Conservation (phyloP, 2,113 vertebrate species). For the Charina bottae region DNA sequence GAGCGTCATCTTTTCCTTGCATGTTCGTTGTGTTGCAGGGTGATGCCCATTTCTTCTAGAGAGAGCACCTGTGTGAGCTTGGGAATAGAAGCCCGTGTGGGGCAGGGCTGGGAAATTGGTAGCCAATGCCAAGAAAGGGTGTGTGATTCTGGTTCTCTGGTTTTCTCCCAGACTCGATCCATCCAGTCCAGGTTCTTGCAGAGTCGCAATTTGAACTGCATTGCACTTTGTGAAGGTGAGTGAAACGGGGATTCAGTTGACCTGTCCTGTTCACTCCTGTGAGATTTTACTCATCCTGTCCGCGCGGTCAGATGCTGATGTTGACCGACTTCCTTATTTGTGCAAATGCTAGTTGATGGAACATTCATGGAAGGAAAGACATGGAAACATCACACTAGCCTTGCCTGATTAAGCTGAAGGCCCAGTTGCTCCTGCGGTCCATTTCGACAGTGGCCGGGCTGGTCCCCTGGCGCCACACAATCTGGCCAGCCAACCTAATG, state of each 20-base stretch:
- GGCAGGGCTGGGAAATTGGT: background rate
- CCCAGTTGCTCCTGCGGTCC: background rate
- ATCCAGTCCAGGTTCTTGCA: slow-evolving; percentile 98
- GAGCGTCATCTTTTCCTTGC: background rate
- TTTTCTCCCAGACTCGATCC: slow-evolving; percentile 84
- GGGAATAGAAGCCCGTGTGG: background rate
- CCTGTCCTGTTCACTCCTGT: background rate
- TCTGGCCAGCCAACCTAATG: background rate
- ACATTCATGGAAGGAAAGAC: background rate
- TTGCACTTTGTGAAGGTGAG: slow-evolving; percentile 97
- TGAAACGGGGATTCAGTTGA: accelerated
- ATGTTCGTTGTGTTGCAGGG: background rate
- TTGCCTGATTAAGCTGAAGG: background rate
- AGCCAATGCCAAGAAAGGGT: background rate
- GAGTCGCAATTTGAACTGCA: slow-evolving; percentile 98
- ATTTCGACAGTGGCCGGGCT: no score
- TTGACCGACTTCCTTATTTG: no score
- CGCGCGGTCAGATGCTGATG: no score
- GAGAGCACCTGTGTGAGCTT: background rate
- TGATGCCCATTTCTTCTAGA: background rate
- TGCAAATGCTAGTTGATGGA: background rate
- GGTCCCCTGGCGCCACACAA: background rate
- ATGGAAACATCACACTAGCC: background rate
- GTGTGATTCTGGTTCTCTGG: accelerated
- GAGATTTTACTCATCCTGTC: background rate